Percentiles rank a stretch among this genome's conserved stretches.
These are phyloP conservation scores for Lordiphosa clarofinis DNA, from an alignment of 1,140 invertebrate species.

Conservation along the genomic window DNA sequence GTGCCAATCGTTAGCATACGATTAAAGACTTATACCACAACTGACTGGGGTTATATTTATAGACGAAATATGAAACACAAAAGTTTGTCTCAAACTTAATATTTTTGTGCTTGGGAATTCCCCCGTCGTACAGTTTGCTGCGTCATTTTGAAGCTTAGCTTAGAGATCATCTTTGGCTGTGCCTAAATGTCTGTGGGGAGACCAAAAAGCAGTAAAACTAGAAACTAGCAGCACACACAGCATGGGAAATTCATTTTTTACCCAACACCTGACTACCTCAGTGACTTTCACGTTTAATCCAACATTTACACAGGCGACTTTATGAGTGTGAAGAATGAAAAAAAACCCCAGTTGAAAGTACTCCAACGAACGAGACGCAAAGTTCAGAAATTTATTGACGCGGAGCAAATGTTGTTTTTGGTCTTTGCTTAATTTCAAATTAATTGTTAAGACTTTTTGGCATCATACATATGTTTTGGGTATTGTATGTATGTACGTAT, in stretches of 20 bases:
- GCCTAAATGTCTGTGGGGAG: no score
- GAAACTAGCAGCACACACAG: constrained; percentile 30
- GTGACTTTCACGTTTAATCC: constrained; percentile 2
- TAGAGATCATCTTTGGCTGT: no score
- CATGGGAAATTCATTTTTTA: constrained; percentile 30
- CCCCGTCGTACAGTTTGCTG: constrained; percentile 18
- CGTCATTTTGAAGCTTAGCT: no score
- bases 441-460: constrained; percentile 46
- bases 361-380: constrained; percentile 46
- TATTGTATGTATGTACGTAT: constrained; percentile 35
- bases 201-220: no score
- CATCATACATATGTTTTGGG: not conserved
- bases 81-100: constrained; percentile 62
- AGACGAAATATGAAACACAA: constrained; percentile 55
- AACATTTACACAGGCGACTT: constrained; percentile 32
- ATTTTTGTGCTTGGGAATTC: constrained; percentile 47
- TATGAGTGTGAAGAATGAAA: constrained; percentile 16
- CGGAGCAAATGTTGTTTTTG: constrained; percentile 42
- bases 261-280: constrained; percentile 16
- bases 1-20: constrained; percentile 72
- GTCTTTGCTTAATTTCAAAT: constrained; percentile 65
- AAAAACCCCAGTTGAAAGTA: constrained; percentile 61
- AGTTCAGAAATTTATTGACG: constrained; percentile 75
- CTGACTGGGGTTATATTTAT: constrained; percentile 30
- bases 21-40: constrained; percentile 48